Evolutionary conservation across 1,140 invertebrate genomes (phyloP).

Genomic region (Brachionus plicatilis): DNA sequence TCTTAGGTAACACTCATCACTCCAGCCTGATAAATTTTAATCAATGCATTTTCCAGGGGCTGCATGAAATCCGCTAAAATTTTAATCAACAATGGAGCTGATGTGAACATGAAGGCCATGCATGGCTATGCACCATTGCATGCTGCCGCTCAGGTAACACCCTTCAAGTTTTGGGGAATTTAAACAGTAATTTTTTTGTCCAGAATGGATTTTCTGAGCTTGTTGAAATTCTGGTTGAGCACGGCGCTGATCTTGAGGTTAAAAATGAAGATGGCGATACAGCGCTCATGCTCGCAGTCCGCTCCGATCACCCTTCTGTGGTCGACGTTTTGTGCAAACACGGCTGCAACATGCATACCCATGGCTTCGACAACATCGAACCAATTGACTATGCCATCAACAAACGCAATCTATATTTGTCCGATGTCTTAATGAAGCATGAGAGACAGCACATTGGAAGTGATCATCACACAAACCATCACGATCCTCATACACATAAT

Average conservation of each 20-base stretch:
- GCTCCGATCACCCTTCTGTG: slow-evolving; percentile 4
- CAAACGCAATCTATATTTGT: slow-evolving; percentile 28
- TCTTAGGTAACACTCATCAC: neutral
- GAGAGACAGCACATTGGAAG: neutral
- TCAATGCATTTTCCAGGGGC: neutral
- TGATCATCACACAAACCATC: neutral
- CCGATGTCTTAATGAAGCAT: slow-evolving; percentile 32
- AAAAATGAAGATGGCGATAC: slow-evolving; percentile 40
- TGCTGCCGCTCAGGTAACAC: slow-evolving; percentile 35
- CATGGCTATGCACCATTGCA: slow-evolving; percentile 38
- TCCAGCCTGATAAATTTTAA: neutral
- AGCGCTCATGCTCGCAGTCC: slow-evolving; percentile 21
- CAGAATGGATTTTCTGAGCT: slow-evolving; percentile 33
- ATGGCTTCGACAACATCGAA: slow-evolving; percentile 34
- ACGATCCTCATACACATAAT: neutral
- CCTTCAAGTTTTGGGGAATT: neutral
- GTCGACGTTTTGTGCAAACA: slow-evolving; percentile 31
- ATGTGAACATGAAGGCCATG: slow-evolving; percentile 24
- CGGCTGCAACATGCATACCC: slow-evolving; percentile 17
- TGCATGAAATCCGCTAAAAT: slow-evolving; percentile 21
- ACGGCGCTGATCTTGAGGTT: slow-evolving; percentile 34
- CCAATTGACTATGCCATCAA: slow-evolving; percentile 31
- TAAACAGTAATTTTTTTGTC: neutral
- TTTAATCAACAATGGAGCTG: slow-evolving; percentile 23
- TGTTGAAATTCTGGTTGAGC: neutral